phyloP scores from a whole-genome alignment of 2,888 invertebrate species.

The Entomobrya proxima region DNA sequence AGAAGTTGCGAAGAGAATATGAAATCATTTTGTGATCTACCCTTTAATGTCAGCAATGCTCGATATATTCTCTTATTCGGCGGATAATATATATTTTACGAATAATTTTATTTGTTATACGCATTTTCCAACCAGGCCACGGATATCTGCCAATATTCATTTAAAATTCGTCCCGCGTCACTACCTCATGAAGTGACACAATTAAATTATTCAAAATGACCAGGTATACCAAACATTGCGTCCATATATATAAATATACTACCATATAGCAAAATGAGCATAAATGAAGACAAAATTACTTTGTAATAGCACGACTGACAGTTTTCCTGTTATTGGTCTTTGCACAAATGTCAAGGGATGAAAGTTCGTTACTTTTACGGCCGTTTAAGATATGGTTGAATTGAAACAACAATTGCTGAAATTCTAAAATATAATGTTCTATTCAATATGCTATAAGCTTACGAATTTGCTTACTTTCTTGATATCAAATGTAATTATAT shows the following conservation, averaged over 20 bases:
- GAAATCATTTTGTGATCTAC: too few relatives aligned
- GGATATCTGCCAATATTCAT: conserved; percentile 32
- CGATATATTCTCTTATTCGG: too few relatives aligned
- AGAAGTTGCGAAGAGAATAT: conserved; percentile 42
- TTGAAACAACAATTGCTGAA: too few relatives aligned
- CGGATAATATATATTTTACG: too few relatives aligned
- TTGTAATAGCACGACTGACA: not conserved
- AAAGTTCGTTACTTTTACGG: too few relatives aligned
- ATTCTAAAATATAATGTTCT: too few relatives aligned
- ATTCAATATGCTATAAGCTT: too few relatives aligned
- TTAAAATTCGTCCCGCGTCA: conserved; percentile 45
- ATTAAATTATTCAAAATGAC: conserved; percentile 50
- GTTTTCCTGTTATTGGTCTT: conserved; percentile 4
- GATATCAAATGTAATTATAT: too few relatives aligned
- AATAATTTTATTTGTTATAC: not conserved
- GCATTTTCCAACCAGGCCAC: not conserved
- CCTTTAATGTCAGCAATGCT: too few relatives aligned
- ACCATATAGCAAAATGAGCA: not conserved
- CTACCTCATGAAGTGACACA: conserved; percentile 1
- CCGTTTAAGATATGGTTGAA: too few relatives aligned
- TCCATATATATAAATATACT: too few relatives aligned
- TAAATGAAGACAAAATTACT: conserved; percentile 26
- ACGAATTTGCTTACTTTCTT: too few relatives aligned
- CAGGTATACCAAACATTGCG: not conserved
- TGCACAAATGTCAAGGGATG: conserved; percentile 30